A percentile compares a stretch with the other conserved stretches of the same genome.
Conservation (phyloP, 2,888 invertebrate species). For the Caenorhabditis wallacei region DNA sequence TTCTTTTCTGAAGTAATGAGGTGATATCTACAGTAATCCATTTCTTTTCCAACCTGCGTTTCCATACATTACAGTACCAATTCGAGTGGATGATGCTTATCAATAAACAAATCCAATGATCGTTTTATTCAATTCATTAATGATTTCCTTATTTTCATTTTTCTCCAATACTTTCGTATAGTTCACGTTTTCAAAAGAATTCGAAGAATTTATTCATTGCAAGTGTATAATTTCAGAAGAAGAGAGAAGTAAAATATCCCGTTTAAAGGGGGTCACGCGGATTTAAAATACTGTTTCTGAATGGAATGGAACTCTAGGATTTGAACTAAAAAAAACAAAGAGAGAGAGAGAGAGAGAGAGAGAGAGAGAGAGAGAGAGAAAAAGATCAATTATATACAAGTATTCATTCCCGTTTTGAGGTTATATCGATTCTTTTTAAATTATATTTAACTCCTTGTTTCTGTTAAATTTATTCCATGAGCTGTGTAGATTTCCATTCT, state of each 20-base stretch:
- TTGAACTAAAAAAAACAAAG: background rate
- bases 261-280: constrained; percentile 5
- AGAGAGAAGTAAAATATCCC: constrained; percentile 5
- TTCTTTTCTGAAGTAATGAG: constrained; percentile 10
- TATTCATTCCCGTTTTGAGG: constrained; percentile 4
- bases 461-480: constrained; percentile 55
- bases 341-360: no score
- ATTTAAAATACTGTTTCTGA: constrained; percentile 3
- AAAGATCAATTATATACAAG: constrained; percentile 36
- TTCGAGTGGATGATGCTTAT: constrained; percentile 35
- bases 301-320: background rate
- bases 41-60: background rate
- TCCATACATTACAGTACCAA: constrained; percentile 28
- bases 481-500: constrained; percentile 61
- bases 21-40: background rate
- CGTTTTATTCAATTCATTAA: constrained; percentile 22
- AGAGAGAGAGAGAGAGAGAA: no score
- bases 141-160: background rate
- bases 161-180: no score
- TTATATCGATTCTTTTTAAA: background rate
- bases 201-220: no score
- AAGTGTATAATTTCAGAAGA: background rate
- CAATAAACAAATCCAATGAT: constrained; percentile 10
- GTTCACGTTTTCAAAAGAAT: no score
- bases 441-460: constrained; percentile 37